These are phyloP conservation scores for Atta texana DNA, from an alignment of 1,140 invertebrate species.

Conservation along the genomic window DNA sequence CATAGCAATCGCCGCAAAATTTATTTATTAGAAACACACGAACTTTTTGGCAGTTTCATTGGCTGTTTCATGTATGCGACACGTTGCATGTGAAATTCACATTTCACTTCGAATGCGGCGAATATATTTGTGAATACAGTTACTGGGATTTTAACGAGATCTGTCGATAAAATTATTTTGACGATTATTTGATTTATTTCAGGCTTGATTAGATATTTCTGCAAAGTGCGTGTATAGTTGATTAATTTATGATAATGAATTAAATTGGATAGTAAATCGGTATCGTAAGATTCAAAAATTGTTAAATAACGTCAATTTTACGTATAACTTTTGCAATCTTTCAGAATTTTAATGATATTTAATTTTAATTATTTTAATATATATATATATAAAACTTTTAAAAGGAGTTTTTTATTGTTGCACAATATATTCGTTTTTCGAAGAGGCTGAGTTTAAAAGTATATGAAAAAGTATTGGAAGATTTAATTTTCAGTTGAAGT, in stretches of 20 bases:
- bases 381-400: not conserved
- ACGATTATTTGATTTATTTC: conserved; percentile 36
- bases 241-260: conserved; percentile 9
- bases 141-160: conserved; percentile 34
- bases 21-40: not conserved
- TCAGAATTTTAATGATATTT: not conserved
- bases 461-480: not conserved
- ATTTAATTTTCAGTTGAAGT: not conserved
- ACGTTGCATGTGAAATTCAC: conserved; percentile 29
- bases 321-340: not conserved
- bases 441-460: not conserved
- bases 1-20: not conserved
- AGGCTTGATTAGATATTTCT: conserved; percentile 5
- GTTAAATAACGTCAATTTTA: not conserved
- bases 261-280: not conserved
- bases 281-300: not conserved
- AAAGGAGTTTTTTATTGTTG: not conserved
- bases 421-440: not conserved
- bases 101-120: conserved; percentile 28
- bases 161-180: conserved; percentile 14
- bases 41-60: conserved; percentile 48
- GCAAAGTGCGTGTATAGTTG: not conserved
- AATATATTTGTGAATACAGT: conserved; percentile 26
- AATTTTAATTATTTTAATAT: not conserved
- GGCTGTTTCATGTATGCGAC: conserved; percentile 28